Evolutionary conservation across 2,888 invertebrate species (phyloP).

Genomic region (Poecilobothrus nobilitatus): DNA sequence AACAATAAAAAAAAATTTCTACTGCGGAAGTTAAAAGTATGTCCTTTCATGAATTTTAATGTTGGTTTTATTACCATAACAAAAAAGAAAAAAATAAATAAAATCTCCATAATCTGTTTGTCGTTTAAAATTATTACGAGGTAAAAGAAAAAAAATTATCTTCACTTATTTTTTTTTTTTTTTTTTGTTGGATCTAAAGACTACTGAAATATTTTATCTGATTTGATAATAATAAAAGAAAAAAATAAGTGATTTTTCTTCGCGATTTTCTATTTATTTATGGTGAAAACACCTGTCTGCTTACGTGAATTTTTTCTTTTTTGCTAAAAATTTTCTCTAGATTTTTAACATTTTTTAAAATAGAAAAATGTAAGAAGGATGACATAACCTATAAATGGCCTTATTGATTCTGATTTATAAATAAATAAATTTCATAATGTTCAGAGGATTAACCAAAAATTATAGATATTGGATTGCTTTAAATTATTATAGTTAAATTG

Average conservation of each 20-base stretch:
- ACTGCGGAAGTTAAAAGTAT: not conserved
- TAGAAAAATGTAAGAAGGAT: too few relatives aligned
- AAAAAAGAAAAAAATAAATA: not conserved
- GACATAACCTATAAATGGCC: too few relatives aligned
- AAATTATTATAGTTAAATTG: too few relatives aligned
- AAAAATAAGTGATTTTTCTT: not conserved
- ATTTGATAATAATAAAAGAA: not conserved
- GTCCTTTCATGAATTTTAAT: slow-evolving; percentile 4
- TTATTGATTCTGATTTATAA: too few relatives aligned
- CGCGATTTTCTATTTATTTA: not conserved
- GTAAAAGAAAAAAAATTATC: not conserved
- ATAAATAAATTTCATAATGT: too few relatives aligned
- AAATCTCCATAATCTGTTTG: not conserved
- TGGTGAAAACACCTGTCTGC: too few relatives aligned
- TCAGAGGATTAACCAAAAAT: too few relatives aligned
- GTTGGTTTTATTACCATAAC: not conserved
- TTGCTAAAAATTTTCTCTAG: too few relatives aligned
- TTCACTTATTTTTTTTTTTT: not conserved
- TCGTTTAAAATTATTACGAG: slow-evolving; percentile 1
- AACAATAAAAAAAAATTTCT: not conserved
- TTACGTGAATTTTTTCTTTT: too few relatives aligned
- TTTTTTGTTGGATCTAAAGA: not conserved
- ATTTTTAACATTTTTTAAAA: too few relatives aligned
- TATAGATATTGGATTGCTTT: too few relatives aligned
- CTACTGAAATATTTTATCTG: not conserved